Base-by-base conservation (phyloP, 1,140 invertebrate genomes). In the Caenorhabditis brenneri region DNA sequence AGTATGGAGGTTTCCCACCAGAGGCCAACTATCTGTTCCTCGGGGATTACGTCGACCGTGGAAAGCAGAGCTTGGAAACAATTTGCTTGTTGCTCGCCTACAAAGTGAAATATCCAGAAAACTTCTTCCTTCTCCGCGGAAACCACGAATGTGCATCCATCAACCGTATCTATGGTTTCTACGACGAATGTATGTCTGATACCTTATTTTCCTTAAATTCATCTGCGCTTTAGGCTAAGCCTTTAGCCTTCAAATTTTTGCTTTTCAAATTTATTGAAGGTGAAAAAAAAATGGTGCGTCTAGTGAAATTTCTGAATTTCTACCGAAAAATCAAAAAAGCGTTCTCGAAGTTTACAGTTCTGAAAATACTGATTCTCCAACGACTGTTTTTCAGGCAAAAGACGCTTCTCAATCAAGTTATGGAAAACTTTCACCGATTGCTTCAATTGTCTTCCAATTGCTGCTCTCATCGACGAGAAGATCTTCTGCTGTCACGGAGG, bases 1-100 rank as follows among this genome's bases (percentile, higher is more conserved):
- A 99, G 91, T 99, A 99, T 92, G 98, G 98, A 82, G 97, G 97
- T n/a, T 99, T 99, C 91, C 98, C 98, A 51, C 98, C 98, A n/a
- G 97, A 99, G 92, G 96, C 97, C 53, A 99, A 99, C 92, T 99
- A 99, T 93, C 93, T 99, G 84, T 99, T 99, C 92, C 93, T 99
- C 33, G 90, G 91, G 51, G 92, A 92, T 81, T 92, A 92, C 85
- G 92, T 93, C 1, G 92, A 93, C 86, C 89, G 93, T 86, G 92
- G 92, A 84, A 91, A 91, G 79, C 91, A 93, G 79, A 92, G 91
- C 7, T 82, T 93, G 19, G 92, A 93, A 87, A 90, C 93, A 6
- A 93, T 93, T 82, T 93, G 93, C 89, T 89, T 93, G 10, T 87
- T 93, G n/a, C 88, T 94, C 81, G 93, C 93, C 36, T 94, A 94